Evolutionary conservation across 2,888 invertebrate genomes (phyloP), one percentile per base, ranked within the genome.

Genomic region (Oscheius myriophilus): DNA sequence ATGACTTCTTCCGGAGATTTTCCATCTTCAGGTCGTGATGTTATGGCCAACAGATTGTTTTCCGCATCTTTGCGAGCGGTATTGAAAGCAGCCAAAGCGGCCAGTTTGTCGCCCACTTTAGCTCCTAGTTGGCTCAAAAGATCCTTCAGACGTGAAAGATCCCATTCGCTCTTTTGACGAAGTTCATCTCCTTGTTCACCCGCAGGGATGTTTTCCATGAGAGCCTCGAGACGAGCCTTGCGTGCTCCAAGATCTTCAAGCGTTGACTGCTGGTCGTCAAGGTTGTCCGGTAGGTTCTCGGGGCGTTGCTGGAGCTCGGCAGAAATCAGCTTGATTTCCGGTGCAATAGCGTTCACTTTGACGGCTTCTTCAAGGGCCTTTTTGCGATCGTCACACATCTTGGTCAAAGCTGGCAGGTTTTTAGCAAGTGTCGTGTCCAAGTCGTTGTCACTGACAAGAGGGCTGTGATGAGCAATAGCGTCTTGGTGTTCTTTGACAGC

Each of bases 11-110:
- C 70, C 64, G 75, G 70, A 18, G 65, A 55, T 25, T 54, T 46
- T n/a, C 23, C 45, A 21, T 39, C 53, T 54, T 65, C 65, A 16
- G 45, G 18, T 42, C 65, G 42, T 45, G 67, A 57, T 39, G 75
- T 72, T 57, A 75, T 70, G 42, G 70, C 72, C 62, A 75, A 67
- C 21, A 75, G 72, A 51, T 73, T 57, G 26, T 73, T 73, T 68
- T 77, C 78, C 51, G 74, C 73, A 25, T 76, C 72, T 64, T 75
- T 76, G 55, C 77, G 73, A 62, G 74, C 70, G 11, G 76, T 73
- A 39, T 72, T 75, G 73, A 76, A 77, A 21, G 76, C 71, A 45
- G 76, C 79, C 61, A 76, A 73, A 61, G 79, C 76, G 49, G 76
- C 76, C 39, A 77, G 58, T 53, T 76, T 77, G 69, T 79, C 76